Conservation (phyloP, 2,797 vertebrate species). For the Acanthurus tractus region DNA sequence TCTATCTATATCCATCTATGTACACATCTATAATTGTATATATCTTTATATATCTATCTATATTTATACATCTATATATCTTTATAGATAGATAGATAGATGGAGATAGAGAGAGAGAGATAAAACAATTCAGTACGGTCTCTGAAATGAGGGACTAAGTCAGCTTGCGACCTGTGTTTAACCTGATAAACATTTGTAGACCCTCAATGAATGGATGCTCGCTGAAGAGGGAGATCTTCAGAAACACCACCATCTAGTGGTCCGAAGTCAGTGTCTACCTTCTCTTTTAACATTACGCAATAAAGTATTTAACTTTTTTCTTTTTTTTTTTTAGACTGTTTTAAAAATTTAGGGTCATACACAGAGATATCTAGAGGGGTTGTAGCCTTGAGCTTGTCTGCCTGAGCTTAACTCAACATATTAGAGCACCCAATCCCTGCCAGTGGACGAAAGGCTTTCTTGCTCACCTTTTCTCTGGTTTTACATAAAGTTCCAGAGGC, state of each 20-base stretch:
- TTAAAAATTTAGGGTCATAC: not conserved
- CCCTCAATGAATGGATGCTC: not conserved
- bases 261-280: not conserved
- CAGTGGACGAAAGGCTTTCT: not conserved
- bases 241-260: conserved; percentile 69
- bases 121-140: too few relatives aligned
- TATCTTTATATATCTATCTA: too few relatives aligned
- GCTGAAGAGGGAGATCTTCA: conserved; percentile 14
- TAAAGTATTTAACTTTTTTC: not conserved
- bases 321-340: not conserved
- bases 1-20: not conserved
- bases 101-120: too few relatives aligned
- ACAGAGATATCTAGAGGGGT: not conserved
- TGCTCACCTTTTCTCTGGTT: conserved; percentile 3
- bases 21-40: too few relatives aligned
- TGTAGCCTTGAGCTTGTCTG: not conserved
- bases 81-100: too few relatives aligned
- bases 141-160: too few relatives aligned
- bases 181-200: not conserved
- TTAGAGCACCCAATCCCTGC: not conserved
- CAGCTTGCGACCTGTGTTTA: not conserved
- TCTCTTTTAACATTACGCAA: not conserved
- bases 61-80: too few relatives aligned
- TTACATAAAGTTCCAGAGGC: not conserved
- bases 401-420: conserved; percentile 5